Evolutionary conservation across 2,888 invertebrate species (phyloP), one percentile per base, ranked within the genome.

Genomic region (Drosophila histrio): DNA sequence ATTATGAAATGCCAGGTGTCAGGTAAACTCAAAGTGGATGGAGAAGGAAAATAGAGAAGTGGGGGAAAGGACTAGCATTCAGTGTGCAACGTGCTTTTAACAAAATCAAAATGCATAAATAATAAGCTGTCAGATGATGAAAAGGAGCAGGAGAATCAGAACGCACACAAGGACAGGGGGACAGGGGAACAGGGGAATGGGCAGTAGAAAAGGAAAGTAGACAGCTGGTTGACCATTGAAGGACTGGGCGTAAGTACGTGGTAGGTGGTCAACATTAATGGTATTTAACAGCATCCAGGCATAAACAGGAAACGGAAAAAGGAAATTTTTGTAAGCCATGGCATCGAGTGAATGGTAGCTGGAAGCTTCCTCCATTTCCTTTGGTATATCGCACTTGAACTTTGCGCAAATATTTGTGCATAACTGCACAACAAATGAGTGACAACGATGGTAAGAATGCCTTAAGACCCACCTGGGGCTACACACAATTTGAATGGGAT

Each of bases 61-160:
- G 34, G 30, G 32, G n/a, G 7, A 11, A 19, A 46, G 41, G 39
- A 58, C 47, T 53, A 38, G 17, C 38, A 63, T 64, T 73, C 53
- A 73, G 64, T 41, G 52, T 73, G 64, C 73, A 74, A 28, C 52
- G 57, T 38, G 63, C 69, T 75, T 74, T 74, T 63, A 79, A 92
- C 91, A 72, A 77, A 82, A 77, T 79, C 82, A 71, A 75, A 74
- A 79, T 79, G 71, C 78, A 80, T 79, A 72, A 77, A 74, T 73
- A 77, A 79, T 65, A 70, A 62, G 65, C 65, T 64, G 60, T 36
- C 57, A 52, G 54, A 26, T 63, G 49, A 38, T 49, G 39, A 22
- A 15, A 46, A 32, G 30, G 21, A 46, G 21, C 30, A 2, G 24
- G 22, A 24, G 26, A 43, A 21, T 6, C 9, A 17, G 9, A 38